Evolutionary conservation across 23 tunicate genomes (phyloP).

Genomic region (Ciona savignyi): DNA sequence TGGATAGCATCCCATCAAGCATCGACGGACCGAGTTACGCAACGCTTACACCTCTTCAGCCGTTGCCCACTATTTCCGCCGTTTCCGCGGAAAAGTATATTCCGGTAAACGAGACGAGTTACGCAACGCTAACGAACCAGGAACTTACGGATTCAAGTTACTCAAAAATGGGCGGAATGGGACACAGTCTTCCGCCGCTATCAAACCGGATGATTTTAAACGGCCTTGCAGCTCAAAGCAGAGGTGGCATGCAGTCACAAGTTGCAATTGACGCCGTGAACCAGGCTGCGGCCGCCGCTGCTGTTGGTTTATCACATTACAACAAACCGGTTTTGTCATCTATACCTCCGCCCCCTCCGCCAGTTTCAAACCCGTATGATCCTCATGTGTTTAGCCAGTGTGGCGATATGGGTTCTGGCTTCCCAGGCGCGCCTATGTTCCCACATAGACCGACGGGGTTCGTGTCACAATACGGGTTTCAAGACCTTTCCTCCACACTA

Average conservation of each 20-base stretch:
- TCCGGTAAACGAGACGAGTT: slow-evolving; percentile 6
- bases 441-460: slow-evolving; percentile 25
- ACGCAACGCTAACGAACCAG: slow-evolving; percentile 36
- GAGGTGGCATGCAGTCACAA: slow-evolving; percentile 52
- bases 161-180: slow-evolving; percentile 96
- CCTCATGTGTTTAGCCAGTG: slow-evolving; percentile 35
- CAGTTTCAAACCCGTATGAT: slow-evolving; percentile 43
- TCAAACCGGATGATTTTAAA: slow-evolving; percentile 83
- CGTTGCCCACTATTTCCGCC: slow-evolving; percentile 35
- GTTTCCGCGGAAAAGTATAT: slow-evolving; percentile 57
- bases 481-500: slow-evolving; percentile 23
- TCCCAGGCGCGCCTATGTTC: slow-evolving; percentile 30
- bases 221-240: slow-evolving; percentile 37
- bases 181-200: slow-evolving; percentile 90
- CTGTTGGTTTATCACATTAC: slow-evolving; percentile 44
- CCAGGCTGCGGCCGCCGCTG: slow-evolving; percentile 67
- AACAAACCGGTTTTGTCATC: slow-evolving; percentile 42
- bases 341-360: slow-evolving; percentile 23
- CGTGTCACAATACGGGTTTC: slow-evolving; percentile 28
- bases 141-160: slow-evolving; percentile 24
- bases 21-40: slow-evolving; percentile 74
- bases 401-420: slow-evolving; percentile 18
- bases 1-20: neutral
- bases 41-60: slow-evolving; percentile 84
- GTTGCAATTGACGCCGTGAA: slow-evolving; percentile 42